These are phyloP conservation scores for Hystrix cristata DNA, from an alignment of 2,113 vertebrate genomes.

Conservation along the genomic window DNA sequence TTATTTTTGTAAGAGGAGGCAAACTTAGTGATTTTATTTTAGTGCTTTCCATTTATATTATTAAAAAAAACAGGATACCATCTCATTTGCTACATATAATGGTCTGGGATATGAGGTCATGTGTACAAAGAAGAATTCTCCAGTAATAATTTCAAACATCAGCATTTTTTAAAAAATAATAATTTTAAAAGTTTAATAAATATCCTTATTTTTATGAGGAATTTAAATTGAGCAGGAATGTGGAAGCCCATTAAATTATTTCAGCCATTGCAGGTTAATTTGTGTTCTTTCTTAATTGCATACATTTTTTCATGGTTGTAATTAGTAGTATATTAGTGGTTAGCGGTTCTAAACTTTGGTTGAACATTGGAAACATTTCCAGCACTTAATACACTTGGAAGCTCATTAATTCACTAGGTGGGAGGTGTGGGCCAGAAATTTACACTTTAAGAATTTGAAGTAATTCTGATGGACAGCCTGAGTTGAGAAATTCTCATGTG, in stretches of 20 bases:
- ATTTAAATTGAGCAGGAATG: constrained; percentile 12
- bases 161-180: constrained; percentile 61
- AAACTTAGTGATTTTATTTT: constrained; percentile 23
- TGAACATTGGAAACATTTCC: constrained; percentile 48
- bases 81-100: constrained; percentile 19
- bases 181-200: constrained; percentile 10
- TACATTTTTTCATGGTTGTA: constrained; percentile 56
- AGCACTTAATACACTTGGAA: neutral
- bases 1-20: constrained; percentile 28
- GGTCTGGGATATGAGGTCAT: constrained; percentile 12
- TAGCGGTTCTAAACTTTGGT: constrained; percentile 50
- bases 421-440: neutral
- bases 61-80: neutral
- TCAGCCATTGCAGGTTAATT: constrained; percentile 52
- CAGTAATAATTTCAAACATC: constrained; percentile 2
- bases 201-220: constrained; percentile 43
- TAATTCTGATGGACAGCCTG: constrained; percentile 9
- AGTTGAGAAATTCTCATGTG: neutral
- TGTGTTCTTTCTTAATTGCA: constrained; percentile 60
- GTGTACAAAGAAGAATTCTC: constrained; percentile 2
- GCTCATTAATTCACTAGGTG: constrained; percentile 5
- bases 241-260: neutral
- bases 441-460: constrained; percentile 22
- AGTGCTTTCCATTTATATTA: constrained; percentile 33
- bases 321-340: constrained; percentile 68